Base-by-base conservation (phyloP, 2,888 invertebrate species). In the Nemurella pictetii region DNA sequence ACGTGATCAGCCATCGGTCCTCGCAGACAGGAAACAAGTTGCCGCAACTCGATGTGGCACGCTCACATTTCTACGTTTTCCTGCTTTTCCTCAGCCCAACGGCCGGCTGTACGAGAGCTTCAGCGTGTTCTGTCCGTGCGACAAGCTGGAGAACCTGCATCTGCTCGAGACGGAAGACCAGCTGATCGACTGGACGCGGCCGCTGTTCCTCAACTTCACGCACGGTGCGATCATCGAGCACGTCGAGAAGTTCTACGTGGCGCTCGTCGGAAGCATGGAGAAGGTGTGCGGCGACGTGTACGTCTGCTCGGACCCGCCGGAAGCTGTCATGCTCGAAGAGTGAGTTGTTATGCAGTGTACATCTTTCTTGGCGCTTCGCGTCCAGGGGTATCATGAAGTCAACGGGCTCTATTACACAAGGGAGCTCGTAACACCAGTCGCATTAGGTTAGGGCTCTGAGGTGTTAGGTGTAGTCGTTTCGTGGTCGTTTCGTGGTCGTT, bases 171-270 rank as follows among this genome's bases (percentile, higher is more conserved):
- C 94, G 86, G 96, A 96, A 90, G 95, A 96, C 90, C 90, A 94
- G 80, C 92, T 96, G 87, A 93, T 96, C 88, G 95, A 96, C 91
- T 95, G 96, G 94, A 93, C 93, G 86, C 93, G 93, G 90, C 96
- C 96, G 84, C 90, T 96, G 91, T 96, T 95, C 93, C 93, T 96
- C 91, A 96, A 96, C 92, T 96, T 96, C 90, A 96, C 96, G 87
- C 96, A 96, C 92, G 93, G 94, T 89, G 94, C 93, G 87, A 96
- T 96, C 89, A 95, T 96, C 90, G 93, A 95, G 89, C 94, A 94
- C 89, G 92, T 96, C 89, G 94, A 95, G 90, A 93, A 94, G 88
- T 95, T 95, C 88, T 95, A 95, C 90, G 80, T 75, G 5, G 80
- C 74, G 27, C 91, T 91, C 83, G 90, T 89, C 84, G 94, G 94